These are phyloP conservation scores for Formica selysi DNA, from an alignment of 1,140 invertebrate genomes.

Conservation along the genomic window DNA sequence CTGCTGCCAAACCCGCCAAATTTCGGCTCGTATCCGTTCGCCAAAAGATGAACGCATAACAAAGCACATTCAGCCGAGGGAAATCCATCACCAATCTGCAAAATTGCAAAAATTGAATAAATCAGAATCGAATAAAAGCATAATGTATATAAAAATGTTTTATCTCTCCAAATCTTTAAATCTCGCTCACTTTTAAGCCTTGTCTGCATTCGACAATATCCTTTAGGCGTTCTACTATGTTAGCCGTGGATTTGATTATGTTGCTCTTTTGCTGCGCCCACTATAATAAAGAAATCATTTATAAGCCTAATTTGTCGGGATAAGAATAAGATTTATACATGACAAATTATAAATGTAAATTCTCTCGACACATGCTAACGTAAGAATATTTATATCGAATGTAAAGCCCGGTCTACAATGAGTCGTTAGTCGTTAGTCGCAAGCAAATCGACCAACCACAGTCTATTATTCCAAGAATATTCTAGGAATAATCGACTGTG, in stretches of 20 bases:
- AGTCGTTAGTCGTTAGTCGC: too few species aligned
- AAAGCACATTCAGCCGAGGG: conserved; percentile 83
- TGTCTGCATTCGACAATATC: conserved; percentile 69
- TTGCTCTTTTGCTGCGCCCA: conserved; percentile 90
- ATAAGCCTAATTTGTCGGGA: not conserved
- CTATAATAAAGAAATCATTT: conserved; percentile 83
- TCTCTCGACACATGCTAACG: not conserved
- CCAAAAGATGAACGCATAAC: conserved; percentile 88
- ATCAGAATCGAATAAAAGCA: conserved; percentile 3
- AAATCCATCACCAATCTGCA: conserved; percentile 72
- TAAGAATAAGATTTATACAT: not conserved
- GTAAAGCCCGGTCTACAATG: too few species aligned
- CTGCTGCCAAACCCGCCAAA: conserved; percentile 93
- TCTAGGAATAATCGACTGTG: too few species aligned
- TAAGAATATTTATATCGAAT: not conserved
- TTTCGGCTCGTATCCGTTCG: conserved; percentile 90
- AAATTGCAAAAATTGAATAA: conserved; percentile 36
- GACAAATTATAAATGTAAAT: conserved; percentile 3
- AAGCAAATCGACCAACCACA: too few species aligned
- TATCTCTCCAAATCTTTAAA: conserved; percentile 29
- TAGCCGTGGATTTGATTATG: conserved; percentile 88
- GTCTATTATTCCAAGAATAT: too few species aligned
- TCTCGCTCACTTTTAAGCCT: conserved; percentile 65
- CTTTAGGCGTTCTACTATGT: conserved; percentile 88
- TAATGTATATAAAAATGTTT: conserved; percentile 17